Base-by-base conservation (phyloP, 2,888 invertebrate genomes). In the Sarcophaga subvicina region DNA sequence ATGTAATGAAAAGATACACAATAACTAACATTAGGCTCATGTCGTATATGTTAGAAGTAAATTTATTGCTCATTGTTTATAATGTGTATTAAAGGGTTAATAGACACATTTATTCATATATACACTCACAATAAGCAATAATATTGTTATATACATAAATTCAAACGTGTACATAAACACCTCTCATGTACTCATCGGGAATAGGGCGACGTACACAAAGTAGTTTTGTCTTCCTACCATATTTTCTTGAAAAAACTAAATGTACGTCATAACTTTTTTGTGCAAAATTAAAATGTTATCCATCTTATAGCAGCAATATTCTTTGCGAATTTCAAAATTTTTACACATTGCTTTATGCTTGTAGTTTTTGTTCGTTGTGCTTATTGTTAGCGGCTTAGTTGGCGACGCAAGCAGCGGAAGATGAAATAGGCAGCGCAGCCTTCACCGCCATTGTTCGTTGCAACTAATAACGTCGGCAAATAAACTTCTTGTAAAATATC, bases 371-470 rank as follows among this genome's bases (percentile, higher is more conserved):
- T 20, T 84, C 6, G 64, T 54, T 63, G 47, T 72, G 20, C 25
- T 47, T 62, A 83, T 75, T 63, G 37, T 17, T 71, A 79, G 86
- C 86, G 80, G 86, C 83, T 63, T 79, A 71, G 37, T 22, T 86
- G 63, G 72, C 72, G 83, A 86, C 69, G 79, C 64, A 62, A 70
- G 47, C 69, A 27, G 54, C 54, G 17, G 0, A 54, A 54, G 20
- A 66, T 47, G 11, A 63, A 62, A 63, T 73, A 59, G 25, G 22
- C 66, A 80, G 80, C 67, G 83, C 83, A 83, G 83, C 66, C 86
- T 67, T 83, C 86, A 83, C 81, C 83, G 87, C 83, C 86, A 87
- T 87, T 83, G 83, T 85, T 86, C 79, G 75, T 83, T 86, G 83
- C 82, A 86, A 76, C 69, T 22, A 64, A 75, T 64, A 83, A 78